Base-by-base conservation (phyloP, 53 echinoderm and acorn worm species). In the Stichopus horrens region DNA sequence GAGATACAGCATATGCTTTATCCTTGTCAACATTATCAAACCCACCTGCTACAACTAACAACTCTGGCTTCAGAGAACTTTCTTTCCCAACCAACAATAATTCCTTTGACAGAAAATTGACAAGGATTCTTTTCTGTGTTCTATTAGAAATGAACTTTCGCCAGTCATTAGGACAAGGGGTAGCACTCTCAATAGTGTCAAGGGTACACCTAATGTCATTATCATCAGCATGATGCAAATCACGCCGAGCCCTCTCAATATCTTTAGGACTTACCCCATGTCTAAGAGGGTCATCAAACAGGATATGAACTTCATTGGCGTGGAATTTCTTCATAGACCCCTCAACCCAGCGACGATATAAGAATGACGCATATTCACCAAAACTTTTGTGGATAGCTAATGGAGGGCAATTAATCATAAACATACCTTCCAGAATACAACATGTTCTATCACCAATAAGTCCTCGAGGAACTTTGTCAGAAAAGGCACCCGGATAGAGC, bases 211-310 rank as follows among this genome's bases (percentile, higher is more conserved):
- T n/a, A n/a, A n/a, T n/a, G n/a, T n/a, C n/a, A n/a, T n/a, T n/a
- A n/a, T n/a, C n/a, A n/a, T n/a, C n/a, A n/a, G n/a, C n/a, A n/a
- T n/a, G n/a, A n/a, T n/a, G n/a, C 74, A 67, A 74, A 21, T 86
- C 77, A 86, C 88, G 82, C 23, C 88, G 37, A 18, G 7, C 23
- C 63, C 88, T 21, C 55, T 92, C 90, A 9, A 90, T 73, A 53
- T 86, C 86, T 68, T 92, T 92, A 1, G 90, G 90, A 67, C 92
- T 92, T 4, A 76, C 20, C 2, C 83, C 76, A 83, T 92, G 86
- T 21, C 88, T 74, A 52, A 63, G 53, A 0, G 93, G 83, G 88
- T 90, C 90, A 83, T 90, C 90, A 23, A 88, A 92, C 13, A 92
- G 76, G 60, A 83, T 84, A 63, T 90, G 90, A 58, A 92, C 76